Evolutionary conservation across 2,888 invertebrate genomes (phyloP), one percentile per base, ranked within the genome.

Genomic region (Eudasyphora cyanicolor): DNA sequence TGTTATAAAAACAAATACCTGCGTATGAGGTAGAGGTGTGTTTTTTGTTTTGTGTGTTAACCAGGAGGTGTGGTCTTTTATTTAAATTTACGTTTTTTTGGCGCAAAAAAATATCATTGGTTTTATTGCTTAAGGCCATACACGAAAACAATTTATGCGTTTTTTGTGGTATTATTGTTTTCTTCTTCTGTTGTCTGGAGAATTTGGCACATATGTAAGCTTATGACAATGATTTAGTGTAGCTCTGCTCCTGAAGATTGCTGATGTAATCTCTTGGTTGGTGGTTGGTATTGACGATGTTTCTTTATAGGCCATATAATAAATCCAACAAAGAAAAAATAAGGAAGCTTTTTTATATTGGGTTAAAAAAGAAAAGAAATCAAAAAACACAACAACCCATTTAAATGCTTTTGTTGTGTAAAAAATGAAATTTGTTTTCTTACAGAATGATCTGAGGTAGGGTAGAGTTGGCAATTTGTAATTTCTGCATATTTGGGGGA

Each of bases 1-100:
- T 74, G 79, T 64, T 74, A 54, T 74, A 76, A 74, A n/a, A 79
- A 76, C 42, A 54, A 62, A 62, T 64, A 64, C 64, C n/a, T 19
- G 17, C 49, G 19, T 19, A 49, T 19, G 2, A 32, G 32, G 32
- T 62, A n/a, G n/a, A n/a, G 27, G 32, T 32, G 19, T 62, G 32
- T 62, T 35, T 14, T 3, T 6, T 29, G 24, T n/a, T 62, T 35
- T 32, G 24, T 57, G 17, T 64, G 21, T 64, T 38, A 21, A 21
- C 64, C 35, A 64, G 64, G 64, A 64, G 64, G 64, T 64, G 64
- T 64, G 64, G 64, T 38, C 6, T 32, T 64, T 35, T 38, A 64
- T 64, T 35, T 64, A 29, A 62, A 62, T 62, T n/a, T 14, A 5
- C 17, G 2, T 62, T 29, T 2, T n/a, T 62, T 62, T 57, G 57